phyloP scores from a whole-genome alignment of 2,113 vertebrate species.

The Phalacrocorax brasilianus region DNA sequence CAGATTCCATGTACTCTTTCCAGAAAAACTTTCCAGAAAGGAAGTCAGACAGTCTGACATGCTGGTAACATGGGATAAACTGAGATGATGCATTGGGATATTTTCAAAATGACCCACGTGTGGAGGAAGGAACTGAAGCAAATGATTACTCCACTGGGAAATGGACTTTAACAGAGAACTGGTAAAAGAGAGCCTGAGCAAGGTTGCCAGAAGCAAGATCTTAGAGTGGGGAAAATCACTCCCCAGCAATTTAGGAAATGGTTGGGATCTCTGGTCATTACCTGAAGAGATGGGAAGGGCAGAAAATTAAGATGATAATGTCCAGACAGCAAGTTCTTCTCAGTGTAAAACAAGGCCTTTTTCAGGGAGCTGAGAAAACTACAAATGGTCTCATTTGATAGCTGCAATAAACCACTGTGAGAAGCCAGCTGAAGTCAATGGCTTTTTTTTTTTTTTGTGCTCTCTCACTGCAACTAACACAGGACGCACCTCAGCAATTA shows the following conservation, averaged over 20 bases:
- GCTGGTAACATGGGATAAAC: not conserved
- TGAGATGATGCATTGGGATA: not conserved
- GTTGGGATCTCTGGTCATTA: not conserved
- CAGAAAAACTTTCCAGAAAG: not conserved
- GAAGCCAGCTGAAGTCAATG: not conserved
- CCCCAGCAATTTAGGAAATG: not conserved
- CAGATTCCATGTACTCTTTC: not conserved
- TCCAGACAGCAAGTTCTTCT: not conserved
- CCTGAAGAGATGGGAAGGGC: not conserved
- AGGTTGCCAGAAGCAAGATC: not conserved
- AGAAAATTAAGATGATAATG: conserved; percentile 13
- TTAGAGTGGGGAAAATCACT: not conserved
- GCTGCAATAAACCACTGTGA: not conserved
- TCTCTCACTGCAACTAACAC: not conserved
- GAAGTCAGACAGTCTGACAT: not conserved
- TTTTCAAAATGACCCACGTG: not conserved
- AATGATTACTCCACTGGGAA: not conserved
- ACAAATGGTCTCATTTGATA: not conserved
- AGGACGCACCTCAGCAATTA: not conserved
- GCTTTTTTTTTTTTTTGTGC: not conserved
- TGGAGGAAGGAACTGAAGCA: not conserved
- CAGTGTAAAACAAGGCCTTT: not conserved
- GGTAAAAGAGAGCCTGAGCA: not conserved
- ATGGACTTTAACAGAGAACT: not conserved
- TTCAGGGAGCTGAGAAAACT: not conserved